phyloP scores from a whole-genome alignment of 2,113 vertebrate species.

The Taxidea taxus region DNA sequence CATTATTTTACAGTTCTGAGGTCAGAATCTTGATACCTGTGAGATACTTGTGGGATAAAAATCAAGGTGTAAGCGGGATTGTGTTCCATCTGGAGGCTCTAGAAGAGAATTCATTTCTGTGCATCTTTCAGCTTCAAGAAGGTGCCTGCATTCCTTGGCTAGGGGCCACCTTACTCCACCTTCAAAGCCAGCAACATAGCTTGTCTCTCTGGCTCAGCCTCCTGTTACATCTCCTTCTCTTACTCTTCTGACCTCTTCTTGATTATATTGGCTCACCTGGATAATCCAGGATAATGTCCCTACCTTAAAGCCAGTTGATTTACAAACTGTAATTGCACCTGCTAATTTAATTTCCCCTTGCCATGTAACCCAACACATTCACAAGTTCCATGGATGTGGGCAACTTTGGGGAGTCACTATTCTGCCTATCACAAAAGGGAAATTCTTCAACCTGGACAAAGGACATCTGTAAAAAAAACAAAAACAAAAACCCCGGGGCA shows the following conservation, averaged over 20 bases:
- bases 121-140: background rate
- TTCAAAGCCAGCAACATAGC: background rate
- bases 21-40: background rate
- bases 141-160: background rate
- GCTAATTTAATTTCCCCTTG: background rate
- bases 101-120: background rate
- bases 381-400: background rate
- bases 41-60: background rate
- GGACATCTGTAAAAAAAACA: background rate
- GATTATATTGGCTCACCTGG: background rate
- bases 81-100: background rate
- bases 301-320: background rate
- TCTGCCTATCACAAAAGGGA: background rate
- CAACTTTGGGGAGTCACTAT: background rate
- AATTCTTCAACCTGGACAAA: background rate
- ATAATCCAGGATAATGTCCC: background rate
- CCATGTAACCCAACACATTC: background rate
- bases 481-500: too few species aligned
- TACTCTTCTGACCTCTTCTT: background rate
- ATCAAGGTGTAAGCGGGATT: background rate
- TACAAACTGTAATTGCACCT: background rate
- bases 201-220: background rate
- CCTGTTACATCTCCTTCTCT: background rate
- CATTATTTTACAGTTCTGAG: background rate
- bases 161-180: background rate